A percentile compares a stretch with the other conserved stretches of the same genome.
These are phyloP conservation scores for Mustela lutreola DNA, from an alignment of 2,113 vertebrate genomes.

Conservation along the genomic window DNA sequence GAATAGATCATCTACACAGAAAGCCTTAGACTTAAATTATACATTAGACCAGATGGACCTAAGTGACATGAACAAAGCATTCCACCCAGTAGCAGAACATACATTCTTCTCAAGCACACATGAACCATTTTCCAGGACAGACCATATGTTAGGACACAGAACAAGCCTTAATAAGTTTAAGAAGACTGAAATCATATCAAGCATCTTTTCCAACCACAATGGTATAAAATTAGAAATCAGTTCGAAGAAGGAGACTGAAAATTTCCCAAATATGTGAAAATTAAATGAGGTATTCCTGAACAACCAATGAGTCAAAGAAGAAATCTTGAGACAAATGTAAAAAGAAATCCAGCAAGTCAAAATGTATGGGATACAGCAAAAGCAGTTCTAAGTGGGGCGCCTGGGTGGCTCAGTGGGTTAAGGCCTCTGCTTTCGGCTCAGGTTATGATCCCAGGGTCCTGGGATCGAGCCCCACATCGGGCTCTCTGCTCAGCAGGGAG, in stretches of 20 bases:
- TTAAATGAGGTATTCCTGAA: neutral
- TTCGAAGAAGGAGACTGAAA: neutral
- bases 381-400: neutral
- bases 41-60: neutral
- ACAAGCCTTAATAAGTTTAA: neutral
- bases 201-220: neutral
- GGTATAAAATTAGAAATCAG: neutral
- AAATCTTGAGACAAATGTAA: neutral
- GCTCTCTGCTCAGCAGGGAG: too few species aligned
- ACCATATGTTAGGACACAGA: neutral
- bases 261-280: neutral
- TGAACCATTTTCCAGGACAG: neutral
- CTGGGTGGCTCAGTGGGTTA: too few species aligned
- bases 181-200: neutral
- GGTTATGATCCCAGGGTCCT: too few species aligned
- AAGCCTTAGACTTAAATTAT: neutral
- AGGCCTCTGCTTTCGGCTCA: too few species aligned
- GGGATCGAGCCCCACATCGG: too few species aligned
- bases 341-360: neutral
- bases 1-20: neutral
- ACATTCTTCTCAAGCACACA: neutral
- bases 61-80: neutral
- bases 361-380: neutral
- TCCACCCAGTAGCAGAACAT: neutral
- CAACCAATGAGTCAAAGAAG: neutral